Conservation (phyloP, 2,888 invertebrate genomes). For the Amiota minor region DNA sequence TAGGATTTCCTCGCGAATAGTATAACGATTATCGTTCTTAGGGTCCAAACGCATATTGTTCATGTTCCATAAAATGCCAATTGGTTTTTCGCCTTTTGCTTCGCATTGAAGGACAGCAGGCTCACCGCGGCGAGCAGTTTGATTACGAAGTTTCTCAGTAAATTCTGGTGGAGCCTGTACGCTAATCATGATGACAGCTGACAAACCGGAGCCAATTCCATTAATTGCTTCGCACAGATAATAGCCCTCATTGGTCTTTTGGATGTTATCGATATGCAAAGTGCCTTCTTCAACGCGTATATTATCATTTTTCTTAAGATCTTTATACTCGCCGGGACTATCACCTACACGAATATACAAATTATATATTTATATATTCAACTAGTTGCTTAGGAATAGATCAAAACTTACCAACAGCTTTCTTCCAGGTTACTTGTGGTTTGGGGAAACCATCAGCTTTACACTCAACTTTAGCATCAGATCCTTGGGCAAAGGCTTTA, state of each 20-base stretch:
- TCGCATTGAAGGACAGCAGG: conserved; percentile 93
- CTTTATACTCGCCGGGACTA: conserved; percentile 93
- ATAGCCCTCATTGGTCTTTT: conserved; percentile 94
- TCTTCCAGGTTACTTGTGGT: conserved; percentile 95
- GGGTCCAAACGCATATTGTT: conserved; percentile 93
- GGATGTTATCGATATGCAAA: conserved; percentile 89
- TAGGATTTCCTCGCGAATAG: conserved; percentile 88
- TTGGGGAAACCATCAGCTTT: conserved; percentile 97
- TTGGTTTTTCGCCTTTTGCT: conserved; percentile 95
- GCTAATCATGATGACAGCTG: conserved; percentile 93
- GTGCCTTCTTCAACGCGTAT: conserved; percentile 96
- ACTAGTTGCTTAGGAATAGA: neutral
- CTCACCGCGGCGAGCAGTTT: conserved; percentile 91
- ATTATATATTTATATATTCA: neutral
- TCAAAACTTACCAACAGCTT: conserved; percentile 86
- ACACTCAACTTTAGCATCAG: conserved; percentile 94
- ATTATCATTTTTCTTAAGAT: conserved; percentile 90
- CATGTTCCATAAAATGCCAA: conserved; percentile 95
- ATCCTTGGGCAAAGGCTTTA: conserved; percentile 95
- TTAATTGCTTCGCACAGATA: conserved; percentile 97
- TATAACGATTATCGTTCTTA: conserved; percentile 89
- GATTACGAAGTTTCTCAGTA: conserved; percentile 91
- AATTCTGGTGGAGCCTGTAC: conserved; percentile 97
- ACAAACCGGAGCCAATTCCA: conserved; percentile 94
- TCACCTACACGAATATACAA: conserved; percentile 78